A percentile compares a stretch with the other conserved stretches of the same genome.
phyloP scores from a whole-genome alignment of 1,140 invertebrate genomes.

The Holotrichia oblita region DNA sequence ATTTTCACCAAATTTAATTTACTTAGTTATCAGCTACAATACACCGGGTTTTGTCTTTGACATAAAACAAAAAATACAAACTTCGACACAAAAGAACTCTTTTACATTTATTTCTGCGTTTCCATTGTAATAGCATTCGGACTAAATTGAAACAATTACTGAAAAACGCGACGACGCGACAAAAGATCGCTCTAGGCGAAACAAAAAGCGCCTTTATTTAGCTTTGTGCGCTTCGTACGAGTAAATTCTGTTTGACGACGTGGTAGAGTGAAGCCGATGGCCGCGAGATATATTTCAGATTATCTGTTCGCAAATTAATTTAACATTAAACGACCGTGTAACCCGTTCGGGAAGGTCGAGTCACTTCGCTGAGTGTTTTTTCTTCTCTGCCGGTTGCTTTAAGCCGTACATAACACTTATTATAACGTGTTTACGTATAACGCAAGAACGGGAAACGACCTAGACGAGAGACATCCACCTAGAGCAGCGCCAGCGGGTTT shows the following conservation, averaged over 20 bases:
- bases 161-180: background rate
- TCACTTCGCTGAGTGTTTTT: slow-evolving; percentile 14
- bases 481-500: background rate
- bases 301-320: slow-evolving; percentile 33
- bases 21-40: too few relatives aligned
- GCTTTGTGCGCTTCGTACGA: background rate
- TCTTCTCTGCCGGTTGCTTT: background rate
- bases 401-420: background rate
- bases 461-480: slow-evolving; percentile 7
- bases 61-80: too few relatives aligned
- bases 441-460: slow-evolving; percentile 16
- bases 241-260: slow-evolving; percentile 6
- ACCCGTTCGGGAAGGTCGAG: slow-evolving; percentile 31
- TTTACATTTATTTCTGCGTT: too few relatives aligned
- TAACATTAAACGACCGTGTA: slow-evolving; percentile 27
- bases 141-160: slow-evolving; percentile 8
- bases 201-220: slow-evolving; percentile 4
- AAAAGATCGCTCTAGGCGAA: slow-evolving; percentile 5
- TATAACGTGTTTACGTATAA: background rate
- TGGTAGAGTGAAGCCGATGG: background rate
- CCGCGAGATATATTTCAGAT: slow-evolving; percentile 5
- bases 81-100: too few relatives aligned
- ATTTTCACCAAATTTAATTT: too few relatives aligned
- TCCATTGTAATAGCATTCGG: background rate
- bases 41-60: too few relatives aligned